Conservation (phyloP, 2,113 vertebrate genomes). For the Nycticryphes semicollaris region DNA sequence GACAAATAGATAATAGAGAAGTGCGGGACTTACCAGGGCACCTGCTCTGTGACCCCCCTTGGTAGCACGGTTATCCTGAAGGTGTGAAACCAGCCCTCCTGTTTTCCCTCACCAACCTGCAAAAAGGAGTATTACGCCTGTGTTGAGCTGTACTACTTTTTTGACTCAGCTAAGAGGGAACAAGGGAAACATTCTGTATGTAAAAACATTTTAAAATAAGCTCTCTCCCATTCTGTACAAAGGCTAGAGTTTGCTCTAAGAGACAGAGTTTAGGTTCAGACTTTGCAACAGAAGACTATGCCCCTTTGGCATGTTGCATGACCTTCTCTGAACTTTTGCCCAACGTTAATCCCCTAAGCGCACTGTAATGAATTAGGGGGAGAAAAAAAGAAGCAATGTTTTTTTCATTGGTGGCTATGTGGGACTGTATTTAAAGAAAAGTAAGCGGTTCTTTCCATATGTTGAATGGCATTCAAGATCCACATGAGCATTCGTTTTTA, state of each 20-base stretch:
- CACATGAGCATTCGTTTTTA: slow-evolving; percentile 9
- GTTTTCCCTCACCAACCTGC: background rate
- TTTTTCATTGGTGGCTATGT: background rate
- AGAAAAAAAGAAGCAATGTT: background rate
- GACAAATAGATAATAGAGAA: fast-evolving
- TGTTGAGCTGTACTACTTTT: background rate
- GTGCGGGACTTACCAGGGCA: background rate
- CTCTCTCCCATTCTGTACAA: background rate
- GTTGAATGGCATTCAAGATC: slow-evolving; percentile 30
- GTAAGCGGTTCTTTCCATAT: background rate
- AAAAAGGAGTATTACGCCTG: background rate
- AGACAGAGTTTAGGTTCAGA: background rate
- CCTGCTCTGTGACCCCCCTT: background rate
- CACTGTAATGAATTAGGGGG: background rate
- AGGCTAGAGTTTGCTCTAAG: background rate
- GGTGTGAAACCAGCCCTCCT: background rate
- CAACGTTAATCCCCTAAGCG: background rate
- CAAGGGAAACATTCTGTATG: background rate
- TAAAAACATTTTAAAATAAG: background rate
- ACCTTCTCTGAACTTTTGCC: background rate
- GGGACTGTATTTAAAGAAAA: background rate
- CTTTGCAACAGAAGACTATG: background rate
- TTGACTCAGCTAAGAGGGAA: background rate
- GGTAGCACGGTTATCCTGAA: background rate
- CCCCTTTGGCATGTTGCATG: background rate